Percentiles rank a stretch among this genome's conserved stretches.
phyloP scores from a whole-genome alignment of 2,888 invertebrate genomes.

The Metallyticus violacea region DNA sequence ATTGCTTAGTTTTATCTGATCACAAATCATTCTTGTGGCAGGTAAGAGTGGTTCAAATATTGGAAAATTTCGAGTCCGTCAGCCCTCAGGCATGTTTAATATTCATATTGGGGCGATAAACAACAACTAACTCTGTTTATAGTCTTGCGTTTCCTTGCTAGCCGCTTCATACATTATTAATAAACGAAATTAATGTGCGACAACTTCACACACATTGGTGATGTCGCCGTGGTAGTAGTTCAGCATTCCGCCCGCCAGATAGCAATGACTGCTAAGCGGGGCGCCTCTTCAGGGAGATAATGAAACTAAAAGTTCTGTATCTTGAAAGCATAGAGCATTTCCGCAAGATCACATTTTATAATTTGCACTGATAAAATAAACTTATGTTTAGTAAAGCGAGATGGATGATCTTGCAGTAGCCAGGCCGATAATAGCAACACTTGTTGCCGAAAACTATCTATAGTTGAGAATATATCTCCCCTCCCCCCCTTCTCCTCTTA shows the following conservation, averaged over 20 bases:
- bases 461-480: too few species aligned
- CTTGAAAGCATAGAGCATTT: too few species aligned
- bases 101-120: background rate
- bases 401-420: too few species aligned
- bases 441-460: too few species aligned
- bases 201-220: background rate
- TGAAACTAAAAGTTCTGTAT: background rate
- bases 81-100: too few species aligned
- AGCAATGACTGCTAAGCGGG: background rate
- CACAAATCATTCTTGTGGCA: background rate
- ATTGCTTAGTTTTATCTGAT: background rate
- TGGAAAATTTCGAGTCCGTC: too few species aligned
- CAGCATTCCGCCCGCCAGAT: background rate
- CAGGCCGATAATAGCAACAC: too few species aligned
- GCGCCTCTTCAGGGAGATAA: background rate
- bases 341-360: too few species aligned
- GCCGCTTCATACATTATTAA: background rate
- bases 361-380: too few species aligned
- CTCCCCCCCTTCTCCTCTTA: too few species aligned
- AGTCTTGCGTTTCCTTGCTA: background rate
- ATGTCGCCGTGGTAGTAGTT: conserved; percentile 1
- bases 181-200: too few species aligned
- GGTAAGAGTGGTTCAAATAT: background rate
- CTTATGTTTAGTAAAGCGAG: too few species aligned
- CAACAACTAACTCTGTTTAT: background rate